Evolutionary conservation across 2,888 invertebrate genomes (phyloP).

Genomic region (Schizotus pectinicornis): DNA sequence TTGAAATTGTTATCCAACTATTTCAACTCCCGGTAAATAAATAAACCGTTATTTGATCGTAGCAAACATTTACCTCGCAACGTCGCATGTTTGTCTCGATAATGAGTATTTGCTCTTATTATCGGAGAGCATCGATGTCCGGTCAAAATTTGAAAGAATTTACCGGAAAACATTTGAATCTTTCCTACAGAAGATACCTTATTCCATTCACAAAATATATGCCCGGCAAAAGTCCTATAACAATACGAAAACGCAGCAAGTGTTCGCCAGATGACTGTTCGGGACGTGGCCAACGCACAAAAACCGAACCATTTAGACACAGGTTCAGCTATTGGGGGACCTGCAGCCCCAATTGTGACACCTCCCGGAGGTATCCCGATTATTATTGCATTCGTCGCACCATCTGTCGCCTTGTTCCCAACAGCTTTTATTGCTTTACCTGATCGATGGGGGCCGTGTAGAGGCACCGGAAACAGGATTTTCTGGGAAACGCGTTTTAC

Average conservation of each 20-base stretch:
- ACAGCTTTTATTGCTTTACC: too few relatives aligned
- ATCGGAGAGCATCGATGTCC: neutral
- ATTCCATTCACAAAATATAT: neutral
- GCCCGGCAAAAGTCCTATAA: neutral
- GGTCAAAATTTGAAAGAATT: neutral
- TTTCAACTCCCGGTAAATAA: too few relatives aligned
- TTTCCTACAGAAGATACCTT: neutral
- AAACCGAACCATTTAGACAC: too few relatives aligned
- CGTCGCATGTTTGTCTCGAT: neutral
- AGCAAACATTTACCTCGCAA: neutral
- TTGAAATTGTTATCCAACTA: too few relatives aligned
- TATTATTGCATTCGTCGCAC: conserved; percentile 50
- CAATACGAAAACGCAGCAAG: too few relatives aligned
- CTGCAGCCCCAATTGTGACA: conserved; percentile 48
- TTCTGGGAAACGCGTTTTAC: too few relatives aligned
- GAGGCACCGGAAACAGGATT: too few relatives aligned
- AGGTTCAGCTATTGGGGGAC: conserved; percentile 27
- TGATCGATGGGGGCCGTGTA: too few relatives aligned
- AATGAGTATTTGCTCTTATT: conserved; percentile 1
- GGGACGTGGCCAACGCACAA: too few relatives aligned
- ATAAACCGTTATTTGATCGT: neutral
- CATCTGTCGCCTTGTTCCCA: conserved; percentile 51
- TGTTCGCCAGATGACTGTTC: too few relatives aligned
- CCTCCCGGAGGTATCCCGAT: conserved; percentile 55
- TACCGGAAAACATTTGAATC: too few relatives aligned